Percentiles rank a stretch among this genome's conserved stretches.
Evolutionary conservation across 1,140 invertebrate species (phyloP).

Genomic region (Colletes gigas): DNA sequence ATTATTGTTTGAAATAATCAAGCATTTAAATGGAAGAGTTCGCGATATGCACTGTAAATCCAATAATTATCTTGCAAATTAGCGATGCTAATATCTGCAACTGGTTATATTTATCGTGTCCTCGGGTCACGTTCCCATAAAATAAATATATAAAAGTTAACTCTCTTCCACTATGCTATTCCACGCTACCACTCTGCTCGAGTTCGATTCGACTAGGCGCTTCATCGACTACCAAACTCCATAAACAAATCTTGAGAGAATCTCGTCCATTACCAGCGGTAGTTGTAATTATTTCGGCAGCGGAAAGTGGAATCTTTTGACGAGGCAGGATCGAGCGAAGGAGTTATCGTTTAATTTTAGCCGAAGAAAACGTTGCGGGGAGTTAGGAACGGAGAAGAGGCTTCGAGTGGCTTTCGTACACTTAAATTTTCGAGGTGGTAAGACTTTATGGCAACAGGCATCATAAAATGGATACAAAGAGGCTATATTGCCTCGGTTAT

Average conservation of each 20-base stretch:
- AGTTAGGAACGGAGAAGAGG: constrained; percentile 27
- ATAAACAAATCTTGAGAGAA: not conserved
- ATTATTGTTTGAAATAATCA: too few relatives aligned
- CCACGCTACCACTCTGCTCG: too few relatives aligned
- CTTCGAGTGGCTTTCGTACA: constrained; percentile 48
- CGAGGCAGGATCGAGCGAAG: not conserved
- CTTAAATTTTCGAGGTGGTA: constrained; percentile 51
- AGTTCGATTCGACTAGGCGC: constrained; percentile 62
- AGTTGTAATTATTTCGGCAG: not conserved
- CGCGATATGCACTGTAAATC: too few relatives aligned
- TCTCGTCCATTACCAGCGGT: not conserved
- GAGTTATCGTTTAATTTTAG: constrained; percentile 42
- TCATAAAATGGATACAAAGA: constrained; percentile 79
- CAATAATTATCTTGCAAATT: too few relatives aligned
- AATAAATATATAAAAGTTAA: constrained; percentile 15
- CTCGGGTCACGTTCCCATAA: too few relatives aligned
- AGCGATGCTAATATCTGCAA: too few relatives aligned
- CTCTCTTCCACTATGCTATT: too few relatives aligned
- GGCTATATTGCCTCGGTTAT: constrained; percentile 73
- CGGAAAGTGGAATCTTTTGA: not conserved
- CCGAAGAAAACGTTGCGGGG: constrained; percentile 4
- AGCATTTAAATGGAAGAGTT: too few relatives aligned
- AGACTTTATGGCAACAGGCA: constrained; percentile 74
- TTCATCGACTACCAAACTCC: constrained; percentile 35
- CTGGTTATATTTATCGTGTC: too few relatives aligned